These are phyloP conservation scores for Zosterops pallidus DNA, from an alignment of 2,113 vertebrate genomes.

Conservation along the genomic window DNA sequence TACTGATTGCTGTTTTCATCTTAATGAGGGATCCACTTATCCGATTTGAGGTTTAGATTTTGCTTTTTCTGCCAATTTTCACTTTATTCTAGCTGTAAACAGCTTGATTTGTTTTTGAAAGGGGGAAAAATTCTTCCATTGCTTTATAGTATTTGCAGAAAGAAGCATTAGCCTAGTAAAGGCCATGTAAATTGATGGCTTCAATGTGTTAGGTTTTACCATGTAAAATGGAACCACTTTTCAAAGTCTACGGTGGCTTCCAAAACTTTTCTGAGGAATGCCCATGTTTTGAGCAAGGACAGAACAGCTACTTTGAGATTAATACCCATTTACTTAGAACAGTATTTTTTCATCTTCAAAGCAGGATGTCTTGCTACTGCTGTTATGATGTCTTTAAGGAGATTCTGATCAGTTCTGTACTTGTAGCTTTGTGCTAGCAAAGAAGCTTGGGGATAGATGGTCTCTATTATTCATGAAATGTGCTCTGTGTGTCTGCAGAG, in stretches of 20 bases:
- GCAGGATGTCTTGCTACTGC: neutral
- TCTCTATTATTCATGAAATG: neutral
- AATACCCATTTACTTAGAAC: neutral
- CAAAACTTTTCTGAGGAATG: neutral
- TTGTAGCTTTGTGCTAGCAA: neutral
- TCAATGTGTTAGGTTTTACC: neutral
- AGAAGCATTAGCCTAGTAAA: neutral
- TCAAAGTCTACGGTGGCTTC: neutral
- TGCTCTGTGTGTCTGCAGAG: neutral
- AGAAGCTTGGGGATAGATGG: neutral
- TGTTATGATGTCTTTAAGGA: neutral
- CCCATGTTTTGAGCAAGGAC: neutral
- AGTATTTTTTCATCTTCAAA: neutral
- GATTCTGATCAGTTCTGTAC: neutral
- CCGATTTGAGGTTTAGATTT: neutral
- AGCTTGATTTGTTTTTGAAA: neutral
- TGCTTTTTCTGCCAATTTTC: constrained; percentile 12
- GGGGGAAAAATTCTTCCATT: neutral
- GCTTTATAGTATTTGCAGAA: neutral
- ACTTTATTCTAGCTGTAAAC: neutral
- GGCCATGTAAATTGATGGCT: neutral
- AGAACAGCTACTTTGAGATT: neutral
- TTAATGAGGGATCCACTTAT: neutral
- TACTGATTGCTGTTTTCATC: constrained; percentile 15
- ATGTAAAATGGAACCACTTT: neutral